Evolutionary conservation across 2,888 invertebrate species (phyloP), one percentile per base, ranked within the genome.

Genomic region (Sminthurinus aureus): DNA sequence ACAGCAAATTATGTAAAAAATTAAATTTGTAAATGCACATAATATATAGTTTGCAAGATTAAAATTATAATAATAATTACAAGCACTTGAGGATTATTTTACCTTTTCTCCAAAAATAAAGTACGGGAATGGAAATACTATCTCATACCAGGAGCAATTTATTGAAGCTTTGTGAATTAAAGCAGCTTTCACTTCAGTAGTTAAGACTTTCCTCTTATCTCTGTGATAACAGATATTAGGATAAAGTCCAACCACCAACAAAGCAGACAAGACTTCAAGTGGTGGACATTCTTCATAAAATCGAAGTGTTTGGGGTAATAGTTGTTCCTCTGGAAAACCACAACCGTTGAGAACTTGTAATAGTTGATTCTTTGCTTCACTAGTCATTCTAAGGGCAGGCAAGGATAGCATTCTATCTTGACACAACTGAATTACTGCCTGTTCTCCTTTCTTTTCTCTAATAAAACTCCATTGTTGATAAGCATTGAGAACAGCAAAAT

Each of bases 31-130:
- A 87, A 58, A 58, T 58, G 9, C 15, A 12, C 58, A 58, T 15
- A 58, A 9, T 12, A 58, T 15, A 58, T 15, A 69, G 11, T 20
- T 13, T 11, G 38, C 22, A 66, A 22, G 6, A n/a, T 13, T 18
- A 22, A 26, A 38, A 75, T 26, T 26, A 64, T 88, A 86, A 74
- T 12, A 83, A 76, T 50, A 9, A 18, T 11, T 52, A n/a, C n/a
- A 18, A 52, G 8, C 13, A 22, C 24, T 58, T 20, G 11, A 74
- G 74, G 11, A 76, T 22, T 73, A 73, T 8, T 75, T 86, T 89
- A 93, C 93, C 92, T 99, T 99, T 91, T 99, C 99, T 0, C 98
- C 98, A 90, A 99, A 99, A 83, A 99, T 96, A 90, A 99, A 98
- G 90, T 98, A 95, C 0, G 99, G 99, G 86, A 96, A 98, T 0